A percentile compares a stretch with the other conserved stretches of the same genome.
Evolutionary conservation across 2,797 vertebrate genomes (phyloP).

Genomic region (Paedocypris micromegethes): DNA sequence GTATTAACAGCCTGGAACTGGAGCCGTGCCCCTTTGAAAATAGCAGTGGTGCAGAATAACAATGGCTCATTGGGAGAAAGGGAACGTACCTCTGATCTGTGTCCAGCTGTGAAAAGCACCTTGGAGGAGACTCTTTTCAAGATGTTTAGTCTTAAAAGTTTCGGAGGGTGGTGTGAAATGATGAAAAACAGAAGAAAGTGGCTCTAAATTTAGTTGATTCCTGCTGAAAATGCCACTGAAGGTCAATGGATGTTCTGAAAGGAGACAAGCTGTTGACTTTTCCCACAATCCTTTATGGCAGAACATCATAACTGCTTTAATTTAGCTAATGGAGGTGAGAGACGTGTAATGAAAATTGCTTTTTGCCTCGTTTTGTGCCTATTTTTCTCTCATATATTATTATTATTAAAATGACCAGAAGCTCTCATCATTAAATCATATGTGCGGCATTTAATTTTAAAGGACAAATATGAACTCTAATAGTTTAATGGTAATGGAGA

Average conservation of each 20-base stretch:
- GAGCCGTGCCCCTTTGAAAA: slow-evolving; percentile 8
- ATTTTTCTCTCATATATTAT: slow-evolving; percentile 23
- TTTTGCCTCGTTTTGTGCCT: slow-evolving; percentile 25
- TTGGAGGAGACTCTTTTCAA: slow-evolving; percentile 1
- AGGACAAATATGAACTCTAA: no score
- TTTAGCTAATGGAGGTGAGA: slow-evolving; percentile 40
- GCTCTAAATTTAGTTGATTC: neutral
- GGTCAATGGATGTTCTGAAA: slow-evolving; percentile 8
- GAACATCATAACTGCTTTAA: slow-evolving; percentile 36
- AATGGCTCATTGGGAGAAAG: neutral
- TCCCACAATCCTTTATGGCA: slow-evolving; percentile 29
- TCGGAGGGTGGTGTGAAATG: slow-evolving; percentile 5
- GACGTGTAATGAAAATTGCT: slow-evolving; percentile 28
- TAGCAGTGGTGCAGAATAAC: neutral
- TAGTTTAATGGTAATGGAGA: no score
- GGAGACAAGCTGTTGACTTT: slow-evolving; percentile 5
- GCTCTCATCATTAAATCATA: slow-evolving; percentile 13
- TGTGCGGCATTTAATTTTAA: slow-evolving; percentile 12
- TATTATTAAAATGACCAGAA: slow-evolving; percentile 44
- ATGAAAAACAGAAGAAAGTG: slow-evolving; percentile 3
- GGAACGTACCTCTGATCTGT: slow-evolving; percentile 4
- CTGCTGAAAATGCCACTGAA: slow-evolving; percentile 1
- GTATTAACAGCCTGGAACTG: neutral
- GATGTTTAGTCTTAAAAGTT: slow-evolving; percentile 10
- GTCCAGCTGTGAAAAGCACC: slow-evolving; percentile 14